A percentile compares a stretch with the other conserved stretches of the same genome.
Evolutionary conservation across 1,140 invertebrate species (phyloP).

Genomic region (Phenacoccus solenopsis): DNA sequence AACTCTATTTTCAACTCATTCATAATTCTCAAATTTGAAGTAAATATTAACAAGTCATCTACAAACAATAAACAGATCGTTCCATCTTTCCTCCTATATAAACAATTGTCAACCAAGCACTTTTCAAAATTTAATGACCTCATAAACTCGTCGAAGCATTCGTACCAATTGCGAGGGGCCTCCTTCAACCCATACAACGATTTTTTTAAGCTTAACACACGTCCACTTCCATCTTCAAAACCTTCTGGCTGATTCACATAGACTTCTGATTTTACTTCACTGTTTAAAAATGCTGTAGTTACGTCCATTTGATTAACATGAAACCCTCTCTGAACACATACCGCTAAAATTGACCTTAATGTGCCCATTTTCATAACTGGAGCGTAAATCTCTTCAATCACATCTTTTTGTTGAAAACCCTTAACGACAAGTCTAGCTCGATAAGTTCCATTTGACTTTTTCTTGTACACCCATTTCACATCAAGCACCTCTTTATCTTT

Average conservation of each 20-base stretch:
- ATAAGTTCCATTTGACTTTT: slow-evolving; percentile 22
- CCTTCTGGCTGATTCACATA: slow-evolving; percentile 15
- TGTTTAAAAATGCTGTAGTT: slow-evolving; percentile 11
- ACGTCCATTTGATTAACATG: slow-evolving; percentile 6
- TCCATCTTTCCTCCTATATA: neutral
- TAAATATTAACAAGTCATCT: neutral
- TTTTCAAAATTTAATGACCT: neutral
- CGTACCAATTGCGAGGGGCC: slow-evolving; percentile 4
- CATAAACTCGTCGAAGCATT: slow-evolving; percentile 10
- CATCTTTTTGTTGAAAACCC: slow-evolving; percentile 31
- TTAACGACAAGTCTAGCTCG: slow-evolving; percentile 35
- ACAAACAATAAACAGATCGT: neutral
- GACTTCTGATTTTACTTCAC: slow-evolving; percentile 1
- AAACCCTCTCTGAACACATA: neutral
- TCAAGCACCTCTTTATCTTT: slow-evolving; percentile 19
- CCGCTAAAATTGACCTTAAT: slow-evolving; percentile 19
- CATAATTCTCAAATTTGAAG: neutral
- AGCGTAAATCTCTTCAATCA: slow-evolving; percentile 32
- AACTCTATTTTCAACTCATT: neutral
- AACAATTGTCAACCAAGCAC: neutral
- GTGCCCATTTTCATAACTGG: slow-evolving; percentile 30
- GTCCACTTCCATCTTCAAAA: neutral
- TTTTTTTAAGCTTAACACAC: neutral
- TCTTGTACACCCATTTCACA: slow-evolving; percentile 24
- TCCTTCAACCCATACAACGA: slow-evolving; percentile 17